Evolutionary conservation across 2,888 invertebrate genomes (phyloP), one percentile per base, ranked within the genome.

Genomic region (Agrenia bidenticulata): DNA sequence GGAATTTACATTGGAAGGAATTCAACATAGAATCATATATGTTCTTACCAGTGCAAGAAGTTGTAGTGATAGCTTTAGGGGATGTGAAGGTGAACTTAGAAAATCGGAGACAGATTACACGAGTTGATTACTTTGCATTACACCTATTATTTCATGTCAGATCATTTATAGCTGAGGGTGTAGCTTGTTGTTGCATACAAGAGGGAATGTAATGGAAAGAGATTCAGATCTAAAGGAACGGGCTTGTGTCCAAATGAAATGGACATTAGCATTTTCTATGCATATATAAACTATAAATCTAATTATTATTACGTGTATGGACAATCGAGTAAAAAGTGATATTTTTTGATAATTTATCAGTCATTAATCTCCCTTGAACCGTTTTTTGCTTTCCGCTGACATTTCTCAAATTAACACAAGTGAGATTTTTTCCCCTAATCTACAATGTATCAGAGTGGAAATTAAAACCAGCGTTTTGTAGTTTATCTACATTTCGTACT

Each of bases 241-340:
- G 45, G 4, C 15, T 15, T 45, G 45, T 45, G 45, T 45, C 19
- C 11, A 51, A 24, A 51, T 23, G 51, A 74, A 72, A 70, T 66
- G 61, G 57, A 51, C 66, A 75, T 73, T 74, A 72, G 73, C 73
- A 76, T 75, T 76, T 75, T 72, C 72, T 57, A 76, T 76, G 76
- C 76, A 76, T 76, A 76, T 69, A 75, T 72, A 75, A 76, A 75
- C 73, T 73, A 76, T 76, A 76, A 76, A 76, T 76, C 76, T 74
- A 76, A 76, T 74, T 72, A 75, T 76, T 75, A 70, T 72, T 71
- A 71, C 68, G 63, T 63, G 67, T 64, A 75, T 69, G 67, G 68
- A 66, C 70, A 66, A 72, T 73, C 66, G 60, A 64, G 66, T 58
- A 73, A 68, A 69, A 67, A 66, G 69, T 74, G 76, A 73, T 76